Evolutionary conservation across 2,113 vertebrate genomes (phyloP), one percentile per base, ranked within the genome.

Genomic region (Anhinga anhinga): DNA sequence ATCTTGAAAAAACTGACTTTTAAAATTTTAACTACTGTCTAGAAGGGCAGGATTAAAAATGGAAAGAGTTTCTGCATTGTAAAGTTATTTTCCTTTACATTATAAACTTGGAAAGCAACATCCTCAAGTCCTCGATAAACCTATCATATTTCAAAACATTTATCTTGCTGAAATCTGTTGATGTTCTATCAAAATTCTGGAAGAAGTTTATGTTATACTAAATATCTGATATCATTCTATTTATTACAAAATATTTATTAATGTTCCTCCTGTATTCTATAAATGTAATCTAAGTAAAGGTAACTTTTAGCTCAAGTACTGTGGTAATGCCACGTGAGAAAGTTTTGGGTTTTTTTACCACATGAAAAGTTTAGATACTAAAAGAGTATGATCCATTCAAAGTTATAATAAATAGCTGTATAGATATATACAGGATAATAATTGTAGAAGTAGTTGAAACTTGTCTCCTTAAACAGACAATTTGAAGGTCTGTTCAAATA

Each of bases 401-500:
- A 44, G 23, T 71, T 38, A 59, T 26, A 85, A 63, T 45, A 74
- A 42, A 58, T 50, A 27, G 12, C 81, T 76, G 9, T 38, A n/a
- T 16, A 59, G 18, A 19, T 73, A 49, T 29, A n/a, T 22, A 27
- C 27, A 59, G 66, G 20, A 22, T 14, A 44, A 49, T 66, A 16
- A 42, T 20, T 49, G 21, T 59, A 52, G 47, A 78, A 22, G 38
- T 55, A 44, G n/a, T 49, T 80, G 76, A 81, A 83, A 66, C 47
- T 65, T 80, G 40, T 80, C 67, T 88, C 45, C 55, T 88, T 80
- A 65, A 74, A 36, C 2, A 76, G 58, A 53, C 4, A 49, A 17
- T 72, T 85, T 90, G 76, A 77, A 86, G 62, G 9, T 42, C 42
- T 92, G 42, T 45, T 92, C 65, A 86, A 66, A 90, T 80, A 70